A percentile compares a stretch with the other conserved stretches of the same genome.
phyloP scores from a whole-genome alignment of 1,140 invertebrate species.

The Anthonomus grandis region DNA sequence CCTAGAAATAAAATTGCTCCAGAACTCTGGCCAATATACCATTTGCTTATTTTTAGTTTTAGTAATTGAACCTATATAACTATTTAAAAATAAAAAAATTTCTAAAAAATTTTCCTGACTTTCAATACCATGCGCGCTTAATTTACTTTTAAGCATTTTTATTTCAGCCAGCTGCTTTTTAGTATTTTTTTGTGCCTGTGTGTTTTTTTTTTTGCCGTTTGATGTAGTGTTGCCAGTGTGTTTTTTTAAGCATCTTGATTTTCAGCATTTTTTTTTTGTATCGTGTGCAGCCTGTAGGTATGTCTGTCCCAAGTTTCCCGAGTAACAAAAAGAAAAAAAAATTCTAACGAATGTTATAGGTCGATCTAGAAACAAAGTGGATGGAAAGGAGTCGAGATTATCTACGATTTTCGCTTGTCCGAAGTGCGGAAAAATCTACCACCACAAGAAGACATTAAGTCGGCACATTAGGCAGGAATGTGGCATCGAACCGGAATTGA shows the following conservation, averaged over 20 bases:
- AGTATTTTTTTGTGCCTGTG: not conserved
- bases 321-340: not conserved
- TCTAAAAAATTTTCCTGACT: not conserved
- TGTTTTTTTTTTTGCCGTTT: conserved; percentile 10
- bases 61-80: too few species aligned
- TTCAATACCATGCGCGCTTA: not conserved
- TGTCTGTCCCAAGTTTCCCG: not conserved
- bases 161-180: conserved; percentile 3
- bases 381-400: not conserved
- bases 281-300: conserved; percentile 1
- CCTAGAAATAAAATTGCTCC: too few species aligned
- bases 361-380: not conserved
- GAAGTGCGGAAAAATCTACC: conserved; percentile 57
- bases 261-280: conserved; percentile 8
- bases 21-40: too few species aligned
- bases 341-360: conserved; percentile 8
- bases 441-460: conserved; percentile 54
- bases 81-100: too few species aligned
- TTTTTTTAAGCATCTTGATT: not conserved
- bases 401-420: conserved; percentile 47
- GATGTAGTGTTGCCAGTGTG: too few species aligned
- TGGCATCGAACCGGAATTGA: conserved; percentile 58
- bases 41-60: too few species aligned
- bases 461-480: conserved; percentile 56
- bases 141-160: conserved; percentile 13